Evolutionary conservation across 2,113 vertebrate species (phyloP).

Genomic region (Gulo gulo): DNA sequence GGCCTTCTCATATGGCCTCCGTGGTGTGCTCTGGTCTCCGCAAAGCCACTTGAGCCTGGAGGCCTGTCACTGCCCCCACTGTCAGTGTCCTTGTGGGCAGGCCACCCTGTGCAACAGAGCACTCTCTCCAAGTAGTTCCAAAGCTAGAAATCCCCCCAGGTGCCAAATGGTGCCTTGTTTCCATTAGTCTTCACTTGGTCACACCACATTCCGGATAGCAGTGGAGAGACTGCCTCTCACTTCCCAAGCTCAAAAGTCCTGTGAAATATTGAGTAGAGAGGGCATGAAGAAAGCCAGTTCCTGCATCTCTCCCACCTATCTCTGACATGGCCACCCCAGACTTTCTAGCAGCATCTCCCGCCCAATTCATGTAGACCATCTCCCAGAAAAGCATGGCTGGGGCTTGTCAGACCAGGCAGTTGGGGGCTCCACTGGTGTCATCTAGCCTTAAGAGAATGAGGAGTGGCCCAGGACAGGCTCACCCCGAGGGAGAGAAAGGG

Average conservation of each 20-base stretch:
- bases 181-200: not conserved
- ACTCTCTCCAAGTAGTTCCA: not conserved
- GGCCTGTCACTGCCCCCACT: not conserved
- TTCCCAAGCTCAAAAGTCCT: not conserved
- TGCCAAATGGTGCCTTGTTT: not conserved
- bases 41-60: not conserved
- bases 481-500: not conserved
- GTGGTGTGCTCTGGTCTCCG: not conserved
- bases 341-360: not conserved
- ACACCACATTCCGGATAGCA: too few relatives aligned
- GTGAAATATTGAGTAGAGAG: not conserved
- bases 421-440: not conserved
- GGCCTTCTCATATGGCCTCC: not conserved
- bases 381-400: not conserved
- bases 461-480: not conserved
- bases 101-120: not conserved
- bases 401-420: not conserved
- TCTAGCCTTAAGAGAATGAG: not conserved
- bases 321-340: not conserved
- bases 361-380: not conserved
- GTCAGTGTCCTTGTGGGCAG: not conserved
- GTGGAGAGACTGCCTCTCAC: not conserved
- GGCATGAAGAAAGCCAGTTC: not conserved
- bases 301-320: not conserved
- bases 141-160: not conserved